Percentiles rank a stretch among this genome's conserved stretches.
These are phyloP conservation scores for Orientallactaga bullata DNA, from an alignment of 2,113 vertebrate genomes.

Conservation along the genomic window DNA sequence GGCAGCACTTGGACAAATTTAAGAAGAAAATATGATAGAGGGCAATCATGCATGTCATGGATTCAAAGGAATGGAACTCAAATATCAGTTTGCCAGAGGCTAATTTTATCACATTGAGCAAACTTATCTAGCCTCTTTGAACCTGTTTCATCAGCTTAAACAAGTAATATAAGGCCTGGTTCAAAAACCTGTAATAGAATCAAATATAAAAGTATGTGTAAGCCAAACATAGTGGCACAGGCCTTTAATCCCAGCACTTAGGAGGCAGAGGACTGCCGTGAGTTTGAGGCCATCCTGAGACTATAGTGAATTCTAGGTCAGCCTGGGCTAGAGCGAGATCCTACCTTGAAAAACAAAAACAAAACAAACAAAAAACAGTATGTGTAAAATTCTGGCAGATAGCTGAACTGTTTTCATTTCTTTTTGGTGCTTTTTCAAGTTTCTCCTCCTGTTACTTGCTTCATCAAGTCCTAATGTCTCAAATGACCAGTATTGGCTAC, in stretches of 20 bases:
- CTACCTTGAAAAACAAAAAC: too few relatives aligned
- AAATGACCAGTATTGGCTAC: background rate
- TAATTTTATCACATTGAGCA: background rate
- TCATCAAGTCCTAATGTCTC: background rate
- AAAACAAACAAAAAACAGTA: background rate
- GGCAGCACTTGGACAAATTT: background rate
- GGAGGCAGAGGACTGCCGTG: too few relatives aligned
- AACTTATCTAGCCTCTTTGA: constrained; percentile 11
- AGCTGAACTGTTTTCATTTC: background rate
- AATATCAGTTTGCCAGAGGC: background rate
- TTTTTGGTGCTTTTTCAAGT: background rate
- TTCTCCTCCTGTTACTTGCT: background rate
- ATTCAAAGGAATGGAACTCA: background rate
- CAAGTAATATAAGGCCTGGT: background rate
- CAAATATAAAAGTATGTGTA: background rate
- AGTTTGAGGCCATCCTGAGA: too few relatives aligned
- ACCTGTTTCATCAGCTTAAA: background rate
- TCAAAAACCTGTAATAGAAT: background rate
- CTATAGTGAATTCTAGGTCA: too few relatives aligned
- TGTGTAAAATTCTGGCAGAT: background rate
- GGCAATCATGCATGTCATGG: background rate
- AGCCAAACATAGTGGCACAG: too few relatives aligned
- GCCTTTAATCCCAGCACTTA: too few relatives aligned
- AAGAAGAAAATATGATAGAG: background rate
- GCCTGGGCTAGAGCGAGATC: too few relatives aligned